Base-by-base conservation (phyloP, 2,888 invertebrate genomes). In the Sarcophaga rosellei region DNA sequence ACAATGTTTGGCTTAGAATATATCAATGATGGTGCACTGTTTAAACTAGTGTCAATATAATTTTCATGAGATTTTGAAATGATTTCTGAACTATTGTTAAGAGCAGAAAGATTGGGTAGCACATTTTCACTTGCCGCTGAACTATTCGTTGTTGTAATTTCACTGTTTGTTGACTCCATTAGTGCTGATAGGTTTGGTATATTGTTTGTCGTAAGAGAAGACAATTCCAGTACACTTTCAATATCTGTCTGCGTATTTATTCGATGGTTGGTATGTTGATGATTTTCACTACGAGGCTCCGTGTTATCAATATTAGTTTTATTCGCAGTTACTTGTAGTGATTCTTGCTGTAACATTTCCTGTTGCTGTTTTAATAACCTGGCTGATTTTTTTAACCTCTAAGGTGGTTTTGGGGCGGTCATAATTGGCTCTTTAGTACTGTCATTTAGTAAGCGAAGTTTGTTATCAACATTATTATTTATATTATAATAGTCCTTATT, bases 401-500 rank as follows among this genome's bases (percentile, higher is more conserved):
- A 90, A 68, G 92, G 91, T 0, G 90, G 89, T 70, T 88, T 86
- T 23, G 91, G 90, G 53, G 89, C 87, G 5, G 47, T 35, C 73
- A 25, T 53, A 20, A 53, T 57, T 20, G 74, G 20, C 15, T 69
- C 59, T n/a, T 80, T 88, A 44, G 84, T 84, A n/a, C 86, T 86
- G 21, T 83, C 70, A 76, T 80, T 78, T 17, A 84, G 76, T 15
- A 88, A 88, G 3, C 88, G 82, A 47, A 91, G 65, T 25, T 89
- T 88, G 61, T 92, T 92, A 59, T 90, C 88, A 2, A 86, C 76
- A 23, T 81, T 89, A 61, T 77, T 69, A 65, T 80, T 79, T 84
- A 92, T 92, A n/a, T 90, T 90, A 59, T 89, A 92, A 79, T 89
- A 92, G 80, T 93, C 93, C 84, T 90, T 87, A 80, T 93, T 93